A percentile compares a stretch with the other conserved stretches of the same genome.
Evolutionary conservation across 2,797 vertebrate species (phyloP).

Genomic region (Octomys mimax): DNA sequence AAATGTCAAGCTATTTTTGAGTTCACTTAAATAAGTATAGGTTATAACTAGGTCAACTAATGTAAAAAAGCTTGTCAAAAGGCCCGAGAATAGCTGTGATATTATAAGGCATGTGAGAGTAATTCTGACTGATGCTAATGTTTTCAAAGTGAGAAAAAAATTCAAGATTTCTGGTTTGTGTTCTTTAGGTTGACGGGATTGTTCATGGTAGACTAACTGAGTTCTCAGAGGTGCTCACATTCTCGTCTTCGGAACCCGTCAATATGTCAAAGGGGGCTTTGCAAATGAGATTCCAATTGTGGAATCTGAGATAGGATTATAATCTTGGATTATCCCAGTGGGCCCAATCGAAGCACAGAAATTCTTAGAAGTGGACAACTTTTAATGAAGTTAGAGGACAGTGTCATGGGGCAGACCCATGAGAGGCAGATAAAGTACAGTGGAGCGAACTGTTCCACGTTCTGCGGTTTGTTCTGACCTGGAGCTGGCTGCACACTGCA

Average conservation of each 20-base stretch:
- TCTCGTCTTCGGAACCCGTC: neutral
- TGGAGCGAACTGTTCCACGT: accelerated
- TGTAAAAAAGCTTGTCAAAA: neutral
- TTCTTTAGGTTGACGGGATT: neutral
- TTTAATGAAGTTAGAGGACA: neutral
- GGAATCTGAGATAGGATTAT: neutral
- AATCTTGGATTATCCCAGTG: neutral
- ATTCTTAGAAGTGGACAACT: neutral
- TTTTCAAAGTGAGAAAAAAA: neutral
- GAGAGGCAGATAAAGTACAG: neutral
- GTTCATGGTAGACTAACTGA: neutral
- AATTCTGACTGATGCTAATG: neutral
- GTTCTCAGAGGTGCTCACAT: accelerated
- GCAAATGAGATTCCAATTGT: neutral
- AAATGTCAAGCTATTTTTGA: conserved; percentile 50
- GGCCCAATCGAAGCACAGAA: neutral
- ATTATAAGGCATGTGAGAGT: neutral
- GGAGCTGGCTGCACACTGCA: accelerated
- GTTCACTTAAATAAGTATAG: neutral
- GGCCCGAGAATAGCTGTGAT: neutral
- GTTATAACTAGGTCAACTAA: neutral
- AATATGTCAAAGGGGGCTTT: neutral
- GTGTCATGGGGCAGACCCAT: too few species aligned
- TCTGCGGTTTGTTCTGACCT: neutral
- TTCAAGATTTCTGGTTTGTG: neutral